Evolutionary conservation across 1,140 invertebrate genomes (phyloP).

Genomic region (Protaetia brevitarsis): DNA sequence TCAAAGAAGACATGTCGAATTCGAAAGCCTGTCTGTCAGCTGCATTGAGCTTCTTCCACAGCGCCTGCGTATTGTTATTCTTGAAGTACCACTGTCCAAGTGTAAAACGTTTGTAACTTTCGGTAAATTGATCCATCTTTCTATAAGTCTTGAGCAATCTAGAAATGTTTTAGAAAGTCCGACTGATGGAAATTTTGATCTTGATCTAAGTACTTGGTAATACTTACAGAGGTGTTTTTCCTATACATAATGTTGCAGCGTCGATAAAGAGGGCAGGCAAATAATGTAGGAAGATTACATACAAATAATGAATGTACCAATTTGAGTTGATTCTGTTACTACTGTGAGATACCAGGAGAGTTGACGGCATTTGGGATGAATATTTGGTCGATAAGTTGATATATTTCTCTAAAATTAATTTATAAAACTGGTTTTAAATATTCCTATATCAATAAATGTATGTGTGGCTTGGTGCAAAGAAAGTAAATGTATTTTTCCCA

Average conservation of each 20-base stretch:
- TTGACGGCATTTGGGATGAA: slow-evolving; percentile 19
- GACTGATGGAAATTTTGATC: slow-evolving; percentile 53
- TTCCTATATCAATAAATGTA: too few species aligned
- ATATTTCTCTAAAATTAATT: slow-evolving; percentile 28
- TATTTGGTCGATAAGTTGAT: slow-evolving; percentile 23
- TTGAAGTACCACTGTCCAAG: slow-evolving; percentile 67
- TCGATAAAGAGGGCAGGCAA: slow-evolving; percentile 37
- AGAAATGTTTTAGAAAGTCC: slow-evolving; percentile 39
- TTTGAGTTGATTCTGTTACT: slow-evolving; percentile 6
- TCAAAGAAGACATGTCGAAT: slow-evolving; percentile 56
- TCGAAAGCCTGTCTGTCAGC: slow-evolving; percentile 60
- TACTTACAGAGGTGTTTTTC: slow-evolving; percentile 57
- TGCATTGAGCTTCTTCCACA: slow-evolving; percentile 59
- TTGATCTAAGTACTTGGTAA: slow-evolving; percentile 49
- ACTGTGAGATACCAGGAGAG: slow-evolving; percentile 24
- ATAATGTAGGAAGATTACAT: slow-evolving; percentile 9
- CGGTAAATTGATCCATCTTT: slow-evolving; percentile 69
- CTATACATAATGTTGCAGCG: slow-evolving; percentile 50
- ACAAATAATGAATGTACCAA: not conserved
- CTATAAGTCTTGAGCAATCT: slow-evolving; percentile 74
- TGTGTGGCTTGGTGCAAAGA: too few species aligned
- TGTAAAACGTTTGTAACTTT: slow-evolving; percentile 69
- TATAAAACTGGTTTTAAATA: too few species aligned
- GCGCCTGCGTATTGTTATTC: slow-evolving; percentile 61
- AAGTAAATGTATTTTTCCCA: too few species aligned